A percentile compares a stretch with the other conserved stretches of the same genome.
Evolutionary conservation across 2,888 invertebrate genomes (phyloP).

Genomic region (Rosalia funebris): DNA sequence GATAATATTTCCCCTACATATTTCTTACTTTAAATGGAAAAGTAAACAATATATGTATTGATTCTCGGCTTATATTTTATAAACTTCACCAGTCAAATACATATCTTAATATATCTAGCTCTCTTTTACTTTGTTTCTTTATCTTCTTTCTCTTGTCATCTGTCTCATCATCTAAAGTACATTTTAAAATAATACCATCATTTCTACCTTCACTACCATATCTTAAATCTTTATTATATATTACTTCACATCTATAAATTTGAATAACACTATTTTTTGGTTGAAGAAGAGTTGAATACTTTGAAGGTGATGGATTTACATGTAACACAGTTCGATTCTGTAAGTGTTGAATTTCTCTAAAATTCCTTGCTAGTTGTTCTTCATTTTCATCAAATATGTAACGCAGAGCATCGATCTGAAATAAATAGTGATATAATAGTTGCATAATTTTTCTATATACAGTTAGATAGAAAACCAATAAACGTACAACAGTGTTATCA

Average conservation of each 20-base stretch:
- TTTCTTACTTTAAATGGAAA: no score
- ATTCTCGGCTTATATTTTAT: no score
- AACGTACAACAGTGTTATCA: no score
- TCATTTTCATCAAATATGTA: slow-evolving; percentile 64
- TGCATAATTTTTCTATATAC: no score
- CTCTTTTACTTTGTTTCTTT: neutral
- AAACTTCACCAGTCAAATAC: neutral
- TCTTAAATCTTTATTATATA: slow-evolving; percentile 16
- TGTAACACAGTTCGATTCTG: slow-evolving; percentile 65
- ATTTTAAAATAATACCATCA: neutral
- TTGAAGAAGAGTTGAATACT: slow-evolving; percentile 66
- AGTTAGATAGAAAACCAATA: no score
- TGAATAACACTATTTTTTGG: slow-evolving; percentile 31
- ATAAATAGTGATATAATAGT: no score
- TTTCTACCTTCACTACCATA: neutral
- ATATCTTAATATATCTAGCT: neutral
- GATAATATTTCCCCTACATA: slow-evolving; percentile 41
- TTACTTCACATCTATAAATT: slow-evolving; percentile 28
- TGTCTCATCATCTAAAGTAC: neutral
- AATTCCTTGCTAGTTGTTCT: slow-evolving; percentile 67
- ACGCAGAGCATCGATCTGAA: slow-evolving; percentile 69
- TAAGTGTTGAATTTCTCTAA: slow-evolving; percentile 65
- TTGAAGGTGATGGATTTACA: slow-evolving; percentile 67
- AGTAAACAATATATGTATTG: no score
- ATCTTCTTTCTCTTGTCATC: neutral